These are phyloP conservation scores for Argentina silus DNA, from an alignment of 2,797 vertebrate genomes.

Conservation along the genomic window DNA sequence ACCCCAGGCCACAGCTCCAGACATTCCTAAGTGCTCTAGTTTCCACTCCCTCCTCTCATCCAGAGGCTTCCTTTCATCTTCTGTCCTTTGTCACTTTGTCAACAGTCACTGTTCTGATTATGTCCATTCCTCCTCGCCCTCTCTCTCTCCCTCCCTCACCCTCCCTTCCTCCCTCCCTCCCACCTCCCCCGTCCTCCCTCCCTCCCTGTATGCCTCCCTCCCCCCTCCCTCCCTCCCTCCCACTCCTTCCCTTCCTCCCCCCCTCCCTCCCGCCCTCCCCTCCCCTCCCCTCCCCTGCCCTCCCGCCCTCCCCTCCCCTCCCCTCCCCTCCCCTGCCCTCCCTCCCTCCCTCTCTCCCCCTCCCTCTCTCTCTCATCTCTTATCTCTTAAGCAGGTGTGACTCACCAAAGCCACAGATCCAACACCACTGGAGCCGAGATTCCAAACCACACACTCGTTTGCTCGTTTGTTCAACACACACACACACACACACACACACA, in stretches of 20 bases:
- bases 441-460: not conserved
- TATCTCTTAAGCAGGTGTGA: slow-evolving; percentile 49
- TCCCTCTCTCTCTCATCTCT: not conserved
- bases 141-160: not conserved
- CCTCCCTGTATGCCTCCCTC: not conserved
- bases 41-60: too few relatives aligned
- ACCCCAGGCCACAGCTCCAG: too few relatives aligned
- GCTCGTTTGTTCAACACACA: not conserved
- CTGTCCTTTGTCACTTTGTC: too few relatives aligned
- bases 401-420: slow-evolving; percentile 26
- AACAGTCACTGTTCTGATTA: too few relatives aligned
- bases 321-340: too few relatives aligned
- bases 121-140: not conserved
- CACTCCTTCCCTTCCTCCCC: not conserved
- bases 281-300: not conserved
- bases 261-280: not conserved
- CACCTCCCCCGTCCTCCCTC: not conserved
- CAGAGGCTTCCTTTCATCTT: too few relatives aligned
- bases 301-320: too few relatives aligned
- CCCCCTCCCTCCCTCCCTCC: not conserved
- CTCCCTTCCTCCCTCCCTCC: not conserved
- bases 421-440: slow-evolving; percentile 12
- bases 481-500: not conserved
- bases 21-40: too few relatives aligned
- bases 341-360: not conserved